phyloP scores from a whole-genome alignment of 92 coral and sea anemone genomes.

The Actinernus sp. region DNA sequence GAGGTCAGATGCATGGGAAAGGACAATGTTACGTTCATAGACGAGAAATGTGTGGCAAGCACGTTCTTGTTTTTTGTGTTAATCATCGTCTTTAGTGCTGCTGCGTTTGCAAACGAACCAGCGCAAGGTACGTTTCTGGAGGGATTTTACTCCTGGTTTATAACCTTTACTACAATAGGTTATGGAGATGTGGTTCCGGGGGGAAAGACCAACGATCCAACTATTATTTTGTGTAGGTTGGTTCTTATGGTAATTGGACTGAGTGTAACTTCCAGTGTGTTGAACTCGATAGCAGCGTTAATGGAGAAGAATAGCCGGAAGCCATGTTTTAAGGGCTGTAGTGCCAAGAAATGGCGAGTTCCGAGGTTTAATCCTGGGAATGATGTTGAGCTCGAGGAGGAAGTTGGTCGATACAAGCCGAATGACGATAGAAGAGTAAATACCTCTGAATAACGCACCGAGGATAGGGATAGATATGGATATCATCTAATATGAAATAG shows the following conservation, averaged over 20 bases:
- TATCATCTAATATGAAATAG: too few species aligned
- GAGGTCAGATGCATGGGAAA: not conserved
- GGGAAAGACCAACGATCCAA: not conserved
- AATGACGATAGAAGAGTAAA: too few species aligned
- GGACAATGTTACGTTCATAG: slow-evolving; percentile 1
- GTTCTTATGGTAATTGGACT: slow-evolving; percentile 12
- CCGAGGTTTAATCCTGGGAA: too few species aligned
- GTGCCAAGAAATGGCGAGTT: too few species aligned
- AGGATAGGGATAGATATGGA: too few species aligned
- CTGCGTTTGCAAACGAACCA: not conserved
- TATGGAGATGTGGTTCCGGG: slow-evolving; percentile 44
- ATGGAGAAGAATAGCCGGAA: not conserved
- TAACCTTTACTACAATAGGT: slow-evolving; percentile 49
- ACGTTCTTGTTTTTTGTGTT: slow-evolving; percentile 1
- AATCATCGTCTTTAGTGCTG: slow-evolving; percentile 10
- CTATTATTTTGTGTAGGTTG: slow-evolving; percentile 11
- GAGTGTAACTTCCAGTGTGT: slow-evolving; percentile 27
- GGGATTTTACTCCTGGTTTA: slow-evolving; percentile 44
- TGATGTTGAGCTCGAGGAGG: too few species aligned
- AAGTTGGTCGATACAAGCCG: too few species aligned
- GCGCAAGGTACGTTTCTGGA: slow-evolving; percentile 15
- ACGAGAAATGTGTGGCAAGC: slow-evolving; percentile 8
- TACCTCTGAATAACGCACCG: too few species aligned
- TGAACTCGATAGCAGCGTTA: slow-evolving; percentile 15
- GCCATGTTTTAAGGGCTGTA: too few species aligned